Evolutionary conservation across 2,797 vertebrate species (phyloP), one percentile per base, ranked within the genome.

Genomic region (Phataginus tricuspis): DNA sequence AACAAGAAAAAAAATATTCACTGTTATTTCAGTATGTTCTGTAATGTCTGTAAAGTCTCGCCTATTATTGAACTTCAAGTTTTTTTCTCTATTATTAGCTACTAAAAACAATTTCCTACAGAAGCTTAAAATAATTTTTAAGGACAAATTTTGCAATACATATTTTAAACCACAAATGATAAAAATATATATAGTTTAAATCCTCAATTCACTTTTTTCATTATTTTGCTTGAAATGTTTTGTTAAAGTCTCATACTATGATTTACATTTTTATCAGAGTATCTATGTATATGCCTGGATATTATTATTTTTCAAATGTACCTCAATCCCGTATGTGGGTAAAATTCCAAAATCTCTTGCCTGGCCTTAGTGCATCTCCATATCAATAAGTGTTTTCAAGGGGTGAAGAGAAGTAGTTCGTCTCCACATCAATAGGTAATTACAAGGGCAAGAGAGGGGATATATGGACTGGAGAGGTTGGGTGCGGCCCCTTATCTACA

Each of bases 81-180:
- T 79, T 68, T 68, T 79, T 7, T n/a, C 18, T 61, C 42, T 86
- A 63, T 71, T 51, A 77, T 49, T 51, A 77, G 14, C 29, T 84
- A 27, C 37, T 57, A 37, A 55, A 74, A 45, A 94, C 18, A 68
- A 68, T 68, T 49, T 5, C 27, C 27, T 90, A 51, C 18, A n/a
- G 31, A 89, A 55, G 23, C 25, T 55, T 78, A 94, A 78, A 94
- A 53, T 85, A 85, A 77, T 55, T 90, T 90, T 93, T 37, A n/a
- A 27, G 7, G 31, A 71, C 7, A 89, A 37, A 94, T 7, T 61
- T 78, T 90, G n/a, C 18, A 23, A 18, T 34, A 61, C 11, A n/a
- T 42, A 75, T 39, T 83, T 45, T 77, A 39, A 83, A 21, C 19
- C 27, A 53, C 18, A 9, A 85, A 61, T 85, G 34, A 45, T 55